Evolutionary conservation across 2,888 invertebrate genomes (phyloP).

Genomic region (Hydriomena furcata): DNA sequence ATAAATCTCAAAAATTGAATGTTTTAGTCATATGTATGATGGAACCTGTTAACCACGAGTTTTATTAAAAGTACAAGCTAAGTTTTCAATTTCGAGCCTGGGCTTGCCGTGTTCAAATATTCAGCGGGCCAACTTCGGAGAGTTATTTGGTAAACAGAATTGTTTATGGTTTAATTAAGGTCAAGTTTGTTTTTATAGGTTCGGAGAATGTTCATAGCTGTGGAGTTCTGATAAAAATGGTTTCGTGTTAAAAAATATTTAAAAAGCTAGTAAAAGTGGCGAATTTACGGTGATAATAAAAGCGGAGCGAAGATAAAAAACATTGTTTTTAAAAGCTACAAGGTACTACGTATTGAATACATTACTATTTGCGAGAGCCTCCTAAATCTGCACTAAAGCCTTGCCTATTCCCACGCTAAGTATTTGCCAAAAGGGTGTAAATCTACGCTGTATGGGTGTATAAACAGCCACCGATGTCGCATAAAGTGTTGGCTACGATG

Average conservation of each 20-base stretch:
- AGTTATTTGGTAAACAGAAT: conserved; percentile 39
- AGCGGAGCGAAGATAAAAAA: neutral
- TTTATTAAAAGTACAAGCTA: conserved; percentile 49
- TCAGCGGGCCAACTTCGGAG: conserved; percentile 31
- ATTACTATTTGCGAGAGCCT: conserved; percentile 2
- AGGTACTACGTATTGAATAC: neutral
- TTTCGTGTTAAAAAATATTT: conserved; percentile 11
- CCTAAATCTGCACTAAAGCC: conserved; percentile 16
- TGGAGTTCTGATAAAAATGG: conserved; percentile 22
- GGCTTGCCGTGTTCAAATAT: conserved; percentile 28
- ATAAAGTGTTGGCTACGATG: conserved; percentile 34
- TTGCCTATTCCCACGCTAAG: conserved; percentile 26
- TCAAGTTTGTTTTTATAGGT: conserved; percentile 40
- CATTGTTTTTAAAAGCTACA: neutral
- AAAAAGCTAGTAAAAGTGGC: conserved; percentile 5
- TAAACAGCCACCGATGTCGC: conserved; percentile 32
- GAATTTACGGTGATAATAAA: neutral
- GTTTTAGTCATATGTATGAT: too few relatives aligned
- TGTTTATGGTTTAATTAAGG: conserved; percentile 41
- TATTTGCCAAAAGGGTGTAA: conserved; percentile 30
- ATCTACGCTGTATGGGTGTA: conserved; percentile 27
- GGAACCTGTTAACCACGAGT: conserved; percentile 51
- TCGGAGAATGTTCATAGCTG: conserved; percentile 28
- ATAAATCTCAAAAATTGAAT: too few relatives aligned
- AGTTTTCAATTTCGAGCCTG: conserved; percentile 36